Evolutionary conservation across 2,113 vertebrate genomes (phyloP).

Genomic region (Marcusenius ussheri): DNA sequence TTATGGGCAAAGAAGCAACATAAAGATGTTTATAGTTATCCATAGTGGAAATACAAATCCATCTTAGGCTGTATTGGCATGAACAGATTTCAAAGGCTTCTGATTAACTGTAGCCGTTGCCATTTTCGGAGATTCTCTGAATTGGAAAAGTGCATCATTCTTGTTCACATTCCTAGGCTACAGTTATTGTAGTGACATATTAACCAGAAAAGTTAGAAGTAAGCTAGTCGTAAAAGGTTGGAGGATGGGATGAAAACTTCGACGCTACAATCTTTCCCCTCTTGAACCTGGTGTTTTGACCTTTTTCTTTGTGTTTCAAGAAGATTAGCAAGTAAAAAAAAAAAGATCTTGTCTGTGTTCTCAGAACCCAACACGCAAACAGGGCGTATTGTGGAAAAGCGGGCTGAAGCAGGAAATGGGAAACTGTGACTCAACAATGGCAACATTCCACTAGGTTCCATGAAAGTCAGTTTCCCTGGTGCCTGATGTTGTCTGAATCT

Average conservation of each 20-base stretch:
- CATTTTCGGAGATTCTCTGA: neutral
- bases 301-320: neutral
- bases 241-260: neutral
- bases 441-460: conserved; percentile 2
- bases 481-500: conserved; percentile 18
- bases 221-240: neutral
- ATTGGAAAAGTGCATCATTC: neutral
- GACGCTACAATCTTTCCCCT: neutral
- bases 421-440: conserved; percentile 11
- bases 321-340: neutral
- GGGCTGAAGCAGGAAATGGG: conserved; percentile 7
- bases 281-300: neutral
- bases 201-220: neutral
- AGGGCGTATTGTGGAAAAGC: neutral
- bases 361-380: neutral
- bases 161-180: neutral
- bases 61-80: neutral
- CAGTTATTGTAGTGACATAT: neutral
- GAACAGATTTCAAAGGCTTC: neutral
- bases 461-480: conserved; percentile 9
- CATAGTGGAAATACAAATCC: neutral
- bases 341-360: neutral
- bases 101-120: neutral
- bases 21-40: neutral
- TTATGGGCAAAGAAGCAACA: neutral